Evolutionary conservation across 2,888 invertebrate genomes (phyloP), one percentile per base, ranked within the genome.

Genomic region (Caenorhabditis sp.): DNA sequence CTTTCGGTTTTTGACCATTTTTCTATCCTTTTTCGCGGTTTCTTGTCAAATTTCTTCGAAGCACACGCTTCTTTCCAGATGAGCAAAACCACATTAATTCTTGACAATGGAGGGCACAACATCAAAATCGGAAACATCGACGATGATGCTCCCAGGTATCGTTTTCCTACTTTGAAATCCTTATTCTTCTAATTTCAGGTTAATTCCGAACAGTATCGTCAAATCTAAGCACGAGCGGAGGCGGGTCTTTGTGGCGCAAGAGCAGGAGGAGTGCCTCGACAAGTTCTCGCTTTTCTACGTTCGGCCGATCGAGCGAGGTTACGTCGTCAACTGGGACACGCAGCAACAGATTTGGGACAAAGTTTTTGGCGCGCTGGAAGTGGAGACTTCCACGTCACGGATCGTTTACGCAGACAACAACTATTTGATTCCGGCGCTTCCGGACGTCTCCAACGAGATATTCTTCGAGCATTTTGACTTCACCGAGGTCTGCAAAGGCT

Each of bases 381-480:
- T 86, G 0, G 88, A 90, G 62, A 89, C 89, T 71, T 85, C 92
- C 77, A 94, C 95, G 58, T 93, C 93, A 1, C 93, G 94, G 4
- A 90, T 96, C 0, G 92, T 98, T 4, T 91, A 98, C 32, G 98
- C 98, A 0, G 98, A 99, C 89, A 97, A 99, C 0, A 92, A 94
- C 83, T 95, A 95, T 88, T 96, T 98, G 89, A 97, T 98, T 89
- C 92, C 93, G 0, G 94, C 95, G 0, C 93, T 95, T 61, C 95
- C 96, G 90, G 96, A 98, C 90, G 94, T 94, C 0, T 94, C 95
- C 91, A 93, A 94, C 43, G 98, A 99, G 90, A 94, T 99, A 83
- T 93, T 99, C 85, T 99, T 98, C 90, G 99, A 99, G 90, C 96
- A 98, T 89, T 99, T 95, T 89, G 95, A 95, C 86, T 95, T 96